Base-by-base conservation (phyloP, 2,888 invertebrate species). In the Campopleginae sp. region DNA sequence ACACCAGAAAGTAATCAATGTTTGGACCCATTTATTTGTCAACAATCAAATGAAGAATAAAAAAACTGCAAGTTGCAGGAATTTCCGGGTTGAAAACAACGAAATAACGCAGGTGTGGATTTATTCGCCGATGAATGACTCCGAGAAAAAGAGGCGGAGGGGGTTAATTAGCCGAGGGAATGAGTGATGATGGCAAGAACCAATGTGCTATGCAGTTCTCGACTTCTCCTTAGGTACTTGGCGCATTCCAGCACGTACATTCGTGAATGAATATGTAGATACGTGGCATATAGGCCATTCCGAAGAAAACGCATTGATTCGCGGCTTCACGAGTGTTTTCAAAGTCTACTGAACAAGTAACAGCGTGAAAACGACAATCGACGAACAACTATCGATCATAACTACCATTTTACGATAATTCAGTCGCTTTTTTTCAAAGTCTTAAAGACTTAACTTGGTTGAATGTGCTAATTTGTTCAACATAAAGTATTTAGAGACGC, bases 171-270 rank as follows among this genome's bases (percentile, higher is more conserved):
- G 83, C 84, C 84, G 83, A 86, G 83, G 77, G 87, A 87, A 85
- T 89, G 88, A 90, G 89, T 87, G 89, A 89, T 88, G 89, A 88
- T 87, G 87, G 88, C 89, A 89, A 88, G 90, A 89, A 89, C 80
- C 80, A 85, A 70, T 78, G 84, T 88, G 89, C 88, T 87, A 89
- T 88, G 90, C 89, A 84, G 89, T 89, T 88, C 82, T 79, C 87
- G 82, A 86, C 89, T 87, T 88, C 51, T 54, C 31, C 85, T 87
- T 71, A 66, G 87, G 88, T 87, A 89, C 88, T 88, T 88, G 86
- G 87, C 87, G 82, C 90, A 90, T 91, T 91, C 91, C 91, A 82
- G 84, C 89, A 89, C 90, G 90, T 90, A 87, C 85, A 86, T 86
- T 82, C 75, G 85, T 27, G 77, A 48, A 82, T 81, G 82, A 81